Base-by-base conservation (phyloP, 2,113 vertebrate genomes). In the Leptocoma aspasia region DNA sequence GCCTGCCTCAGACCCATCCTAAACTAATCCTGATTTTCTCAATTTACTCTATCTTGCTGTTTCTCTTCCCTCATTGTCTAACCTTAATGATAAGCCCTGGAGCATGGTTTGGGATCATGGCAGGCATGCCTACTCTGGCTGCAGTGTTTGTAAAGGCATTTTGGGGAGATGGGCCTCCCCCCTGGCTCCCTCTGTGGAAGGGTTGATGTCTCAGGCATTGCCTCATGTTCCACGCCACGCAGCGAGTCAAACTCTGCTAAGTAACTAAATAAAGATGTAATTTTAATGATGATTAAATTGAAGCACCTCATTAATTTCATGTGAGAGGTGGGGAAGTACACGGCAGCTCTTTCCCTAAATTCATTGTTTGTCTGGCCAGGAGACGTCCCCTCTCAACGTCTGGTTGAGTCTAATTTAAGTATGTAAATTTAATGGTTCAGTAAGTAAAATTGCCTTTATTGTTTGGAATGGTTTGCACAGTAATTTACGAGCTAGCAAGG, bases 261-360 rank as follows among this genome's bases (percentile, higher is more conserved):
- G 97, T 92, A 96, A 96, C 97, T 92, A 95, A 96, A 97, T 97
- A 95, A 96, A 98, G 96, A 95, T 95, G 93, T 94, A 96, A 96
- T 94, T 92, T 94, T 96, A 96, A 97, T 96, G 93, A 96, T 95
- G 97, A 97, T 97, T 95, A 95, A 95, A 97, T 86, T 83, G 97
- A 97, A 97, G 95, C 97, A 97, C 95, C 97, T 98, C 97, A 96
- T 98, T 98, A 97, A 97, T 96, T 98, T 98, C 96, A 96, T 95
- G 97, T 70, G 97, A 97, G 96, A 95, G 95, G 97, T 95, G 97
- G 97, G 95, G 93, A 95, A 96, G 94, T 96, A 94, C 68, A 84
- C 59, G 89, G 71, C 31, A 61, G 94, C 54, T 37, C 91, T 94
- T 95, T 97, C 92, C 95, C 81, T 87, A 97, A 97, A 97, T 93